phyloP scores from a whole-genome alignment of 2,113 vertebrate genomes.

The Nicator chloris region DNA sequence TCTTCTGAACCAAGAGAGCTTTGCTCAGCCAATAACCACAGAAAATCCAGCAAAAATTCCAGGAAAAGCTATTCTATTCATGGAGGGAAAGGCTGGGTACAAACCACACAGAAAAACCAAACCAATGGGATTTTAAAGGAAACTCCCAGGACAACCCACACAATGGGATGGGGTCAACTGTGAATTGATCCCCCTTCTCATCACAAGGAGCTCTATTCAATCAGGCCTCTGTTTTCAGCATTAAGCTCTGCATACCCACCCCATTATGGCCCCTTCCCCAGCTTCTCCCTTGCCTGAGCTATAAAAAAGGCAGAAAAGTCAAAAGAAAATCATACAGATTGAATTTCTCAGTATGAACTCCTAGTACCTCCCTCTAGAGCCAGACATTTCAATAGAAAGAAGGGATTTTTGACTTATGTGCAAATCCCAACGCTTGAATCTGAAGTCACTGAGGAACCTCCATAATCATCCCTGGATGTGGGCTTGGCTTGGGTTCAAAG shows the following conservation, averaged over 20 bases:
- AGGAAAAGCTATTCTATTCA: conserved; percentile 47
- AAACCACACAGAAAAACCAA: conserved; percentile 47
- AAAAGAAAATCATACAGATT: not conserved
- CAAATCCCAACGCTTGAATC: not conserved
- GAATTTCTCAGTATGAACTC: not conserved
- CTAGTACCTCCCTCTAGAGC: not conserved
- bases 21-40: conserved; percentile 59
- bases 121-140: conserved; percentile 47
- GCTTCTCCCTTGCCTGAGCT: not conserved
- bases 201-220: conserved; percentile 26
- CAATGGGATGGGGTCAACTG: conserved; percentile 39
- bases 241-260: not conserved
- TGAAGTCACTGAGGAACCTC: not conserved
- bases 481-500: not conserved
- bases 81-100: conserved; percentile 1
- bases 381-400: conserved; percentile 30
- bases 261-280: not conserved
- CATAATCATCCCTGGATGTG: not conserved
- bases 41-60: conserved; percentile 45
- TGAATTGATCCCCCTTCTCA: conserved; percentile 26
- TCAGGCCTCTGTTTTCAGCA: not conserved
- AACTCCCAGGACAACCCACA: conserved; percentile 35
- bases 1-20: conserved; percentile 13
- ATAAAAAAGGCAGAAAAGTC: not conserved
- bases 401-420: not conserved